Percentiles rank a stretch among this genome's conserved stretches.
phyloP scores from a whole-genome alignment of 2,797 vertebrate genomes.

The Echiichthys vipera region DNA sequence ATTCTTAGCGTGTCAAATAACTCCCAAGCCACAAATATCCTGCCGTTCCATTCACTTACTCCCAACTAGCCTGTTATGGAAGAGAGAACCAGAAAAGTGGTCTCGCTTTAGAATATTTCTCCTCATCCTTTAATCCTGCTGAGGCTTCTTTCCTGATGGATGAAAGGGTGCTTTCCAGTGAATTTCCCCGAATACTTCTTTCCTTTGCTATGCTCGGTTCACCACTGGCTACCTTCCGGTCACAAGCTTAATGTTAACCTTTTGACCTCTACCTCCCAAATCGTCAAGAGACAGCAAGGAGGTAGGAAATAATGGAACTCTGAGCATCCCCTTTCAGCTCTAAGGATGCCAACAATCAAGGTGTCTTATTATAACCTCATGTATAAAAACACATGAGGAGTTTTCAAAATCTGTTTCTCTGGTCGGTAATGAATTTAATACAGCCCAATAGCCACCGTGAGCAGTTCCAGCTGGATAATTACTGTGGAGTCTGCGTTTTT shows the following conservation, averaged over 20 bases:
- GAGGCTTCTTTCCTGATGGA: slow-evolving; percentile 25
- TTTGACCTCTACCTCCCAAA: slow-evolving; percentile 35
- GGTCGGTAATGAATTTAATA: slow-evolving; percentile 61
- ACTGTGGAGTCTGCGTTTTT: slow-evolving; percentile 65
- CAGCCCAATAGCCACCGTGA: slow-evolving; percentile 54
- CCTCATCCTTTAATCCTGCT: slow-evolving; percentile 20
- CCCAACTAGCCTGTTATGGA: slow-evolving; percentile 3
- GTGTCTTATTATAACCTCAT: slow-evolving; percentile 9
- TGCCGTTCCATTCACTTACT: not conserved
- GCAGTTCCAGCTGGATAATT: slow-evolving; percentile 72
- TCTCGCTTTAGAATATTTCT: not conserved
- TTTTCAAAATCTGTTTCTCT: slow-evolving; percentile 29
- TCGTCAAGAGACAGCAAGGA: not conserved
- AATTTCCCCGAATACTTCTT: slow-evolving; percentile 29
- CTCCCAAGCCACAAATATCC: not conserved
- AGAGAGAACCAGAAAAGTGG: slow-evolving; percentile 19
- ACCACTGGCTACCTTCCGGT: slow-evolving; percentile 29
- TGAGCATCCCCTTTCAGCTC: not conserved
- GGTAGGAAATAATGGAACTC: slow-evolving; percentile 26
- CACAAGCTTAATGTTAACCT: slow-evolving; percentile 20
- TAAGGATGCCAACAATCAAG: not conserved
- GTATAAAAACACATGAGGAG: slow-evolving; percentile 27
- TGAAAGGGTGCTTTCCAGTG: slow-evolving; percentile 29
- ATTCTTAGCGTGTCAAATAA: not conserved
- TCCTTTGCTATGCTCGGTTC: slow-evolving; percentile 10